phyloP scores from a whole-genome alignment of 2,888 invertebrate species.

The Ornithoptera alexandrae region DNA sequence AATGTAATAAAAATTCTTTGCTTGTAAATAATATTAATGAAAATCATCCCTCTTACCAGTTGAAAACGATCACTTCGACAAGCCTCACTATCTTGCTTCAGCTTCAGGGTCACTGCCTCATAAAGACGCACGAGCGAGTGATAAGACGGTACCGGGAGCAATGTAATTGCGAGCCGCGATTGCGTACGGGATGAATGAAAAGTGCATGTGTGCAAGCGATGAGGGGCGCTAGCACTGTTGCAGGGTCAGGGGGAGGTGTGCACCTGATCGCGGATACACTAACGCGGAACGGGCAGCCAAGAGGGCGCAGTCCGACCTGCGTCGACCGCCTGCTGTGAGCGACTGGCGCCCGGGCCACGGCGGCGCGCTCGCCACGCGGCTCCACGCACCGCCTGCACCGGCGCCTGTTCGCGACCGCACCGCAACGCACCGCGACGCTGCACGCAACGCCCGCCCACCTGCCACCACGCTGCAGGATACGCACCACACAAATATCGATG shows the following conservation, averaged over 20 bases:
- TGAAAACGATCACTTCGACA: slow-evolving; percentile 22
- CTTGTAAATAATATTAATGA: not conserved
- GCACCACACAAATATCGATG: slow-evolving; percentile 75
- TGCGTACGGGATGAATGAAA: slow-evolving; percentile 59
- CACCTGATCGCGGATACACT: slow-evolving; percentile 60
- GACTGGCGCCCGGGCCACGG: slow-evolving; percentile 75
- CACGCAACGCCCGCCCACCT: slow-evolving; percentile 45
- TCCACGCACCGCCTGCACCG: slow-evolving; percentile 50
- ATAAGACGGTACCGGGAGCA: slow-evolving; percentile 21
- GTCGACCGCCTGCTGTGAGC: slow-evolving; percentile 72
- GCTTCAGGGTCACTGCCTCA: slow-evolving; percentile 30
- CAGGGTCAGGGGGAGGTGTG: slow-evolving; percentile 46
- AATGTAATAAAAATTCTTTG: not conserved
- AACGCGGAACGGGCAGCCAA: slow-evolving; percentile 36
- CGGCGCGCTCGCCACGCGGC: slow-evolving; percentile 53
- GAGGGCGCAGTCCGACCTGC: slow-evolving; percentile 63
- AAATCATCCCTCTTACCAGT: slow-evolving; percentile 27
- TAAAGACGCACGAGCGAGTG: slow-evolving; percentile 23
- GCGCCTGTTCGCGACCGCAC: slow-evolving; percentile 40
- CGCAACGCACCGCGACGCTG: slow-evolving; percentile 48
- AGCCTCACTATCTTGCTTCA: slow-evolving; percentile 22
- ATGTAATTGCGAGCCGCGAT: slow-evolving; percentile 38
- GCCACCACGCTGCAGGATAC: slow-evolving; percentile 58
- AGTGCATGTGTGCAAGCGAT: slow-evolving; percentile 52
- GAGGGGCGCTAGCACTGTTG: slow-evolving; percentile 38